phyloP scores from a whole-genome alignment of 2,113 vertebrate genomes.

The Arvicanthis niloticus region DNA sequence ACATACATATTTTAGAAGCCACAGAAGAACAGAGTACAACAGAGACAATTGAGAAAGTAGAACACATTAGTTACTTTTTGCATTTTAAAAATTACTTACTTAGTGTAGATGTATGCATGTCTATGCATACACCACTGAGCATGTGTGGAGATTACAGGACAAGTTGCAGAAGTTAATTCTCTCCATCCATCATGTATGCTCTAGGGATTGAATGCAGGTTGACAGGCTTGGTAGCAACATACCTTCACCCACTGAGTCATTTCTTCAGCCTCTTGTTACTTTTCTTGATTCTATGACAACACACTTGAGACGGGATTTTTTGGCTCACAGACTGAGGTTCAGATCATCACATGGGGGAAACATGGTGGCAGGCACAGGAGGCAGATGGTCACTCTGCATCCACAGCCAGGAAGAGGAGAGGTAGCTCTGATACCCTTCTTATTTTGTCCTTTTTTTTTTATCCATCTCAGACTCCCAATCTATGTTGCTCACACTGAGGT shows the following conservation, averaged over 20 bases:
- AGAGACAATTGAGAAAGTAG: not conserved
- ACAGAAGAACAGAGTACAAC: not conserved
- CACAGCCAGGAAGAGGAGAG: not conserved
- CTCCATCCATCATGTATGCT: not conserved
- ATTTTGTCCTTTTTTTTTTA: too few species aligned
- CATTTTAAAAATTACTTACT: not conserved
- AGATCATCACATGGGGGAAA: not conserved
- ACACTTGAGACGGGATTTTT: not conserved
- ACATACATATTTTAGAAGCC: not conserved
- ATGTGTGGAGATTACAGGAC: not conserved
- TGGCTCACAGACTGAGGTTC: not conserved
- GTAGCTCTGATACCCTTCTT: not conserved
- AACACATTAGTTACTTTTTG: not conserved
- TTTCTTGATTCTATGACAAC: not conserved
- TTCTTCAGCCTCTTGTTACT: too few species aligned
- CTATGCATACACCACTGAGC: not conserved
- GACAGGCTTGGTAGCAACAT: not conserved
- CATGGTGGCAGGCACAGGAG: too few species aligned
- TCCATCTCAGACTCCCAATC: not conserved
- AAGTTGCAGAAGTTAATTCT: not conserved
- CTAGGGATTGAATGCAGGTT: too few species aligned
- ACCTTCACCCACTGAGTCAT: not conserved
- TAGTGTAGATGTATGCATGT: not conserved
- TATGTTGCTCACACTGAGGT: too few species aligned
- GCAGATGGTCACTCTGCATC: not conserved